Evolutionary conservation across 2,797 vertebrate genomes (phyloP).

Genomic region (Aulostomus chinensis): DNA sequence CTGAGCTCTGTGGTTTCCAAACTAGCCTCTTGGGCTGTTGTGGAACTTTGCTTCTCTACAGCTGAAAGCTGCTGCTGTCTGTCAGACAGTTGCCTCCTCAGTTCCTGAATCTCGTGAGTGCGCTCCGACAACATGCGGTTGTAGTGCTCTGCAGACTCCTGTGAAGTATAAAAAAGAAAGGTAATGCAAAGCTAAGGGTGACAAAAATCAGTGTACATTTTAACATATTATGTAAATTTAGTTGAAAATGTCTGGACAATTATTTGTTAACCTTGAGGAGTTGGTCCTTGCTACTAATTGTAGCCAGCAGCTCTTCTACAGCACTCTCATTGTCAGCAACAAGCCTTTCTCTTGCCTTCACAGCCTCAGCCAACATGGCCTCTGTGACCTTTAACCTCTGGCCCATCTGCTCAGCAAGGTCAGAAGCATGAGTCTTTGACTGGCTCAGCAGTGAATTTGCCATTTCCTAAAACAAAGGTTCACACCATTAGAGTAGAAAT

Average conservation of each 20-base stretch:
- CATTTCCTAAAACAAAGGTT: constrained; percentile 72
- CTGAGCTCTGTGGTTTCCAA: constrained; percentile 72
- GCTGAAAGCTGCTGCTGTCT: constrained; percentile 68
- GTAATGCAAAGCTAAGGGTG: not conserved
- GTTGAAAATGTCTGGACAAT: too few species aligned
- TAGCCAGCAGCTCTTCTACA: constrained; percentile 79
- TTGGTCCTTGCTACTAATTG: constrained; percentile 83
- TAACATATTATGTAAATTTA: too few species aligned
- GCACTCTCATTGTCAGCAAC: constrained; percentile 80
- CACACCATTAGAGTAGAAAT: too few species aligned
- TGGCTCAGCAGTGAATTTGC: constrained; percentile 69
- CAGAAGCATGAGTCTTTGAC: constrained; percentile 69
- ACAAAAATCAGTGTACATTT: too few species aligned
- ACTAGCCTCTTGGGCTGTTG: constrained; percentile 67
- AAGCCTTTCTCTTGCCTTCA: constrained; percentile 80
- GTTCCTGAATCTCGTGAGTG: constrained; percentile 76
- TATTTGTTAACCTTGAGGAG: constrained; percentile 75
- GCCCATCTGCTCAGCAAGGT: constrained; percentile 79
- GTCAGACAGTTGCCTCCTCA: constrained; percentile 76
- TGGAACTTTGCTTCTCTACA: constrained; percentile 65
- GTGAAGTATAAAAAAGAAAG: constrained; percentile 2
- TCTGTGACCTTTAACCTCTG: constrained; percentile 84
- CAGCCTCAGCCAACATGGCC: constrained; percentile 77
- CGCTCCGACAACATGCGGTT: constrained; percentile 75
- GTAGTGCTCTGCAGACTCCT: constrained; percentile 81